Percentiles rank a stretch among this genome's conserved stretches.
Conservation (phyloP, 2,888 invertebrate genomes). For the Alloplasta piceator region DNA sequence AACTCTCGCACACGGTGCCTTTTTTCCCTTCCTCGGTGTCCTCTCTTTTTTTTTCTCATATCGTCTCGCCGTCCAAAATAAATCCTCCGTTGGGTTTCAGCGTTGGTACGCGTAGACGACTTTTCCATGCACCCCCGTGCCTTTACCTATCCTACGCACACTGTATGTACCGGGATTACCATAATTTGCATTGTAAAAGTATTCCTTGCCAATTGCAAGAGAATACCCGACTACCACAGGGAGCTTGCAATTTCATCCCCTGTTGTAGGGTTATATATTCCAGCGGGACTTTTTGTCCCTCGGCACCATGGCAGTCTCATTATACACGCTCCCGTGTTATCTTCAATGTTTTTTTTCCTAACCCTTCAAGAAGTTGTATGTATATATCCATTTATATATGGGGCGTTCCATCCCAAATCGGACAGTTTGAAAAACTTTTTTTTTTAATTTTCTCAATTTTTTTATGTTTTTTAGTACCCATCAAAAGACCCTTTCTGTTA, state of each 20-base stretch:
- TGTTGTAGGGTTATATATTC: constrained; percentile 42
- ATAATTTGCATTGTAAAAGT: constrained; percentile 82
- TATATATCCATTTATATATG: constrained; percentile 9
- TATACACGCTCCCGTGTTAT: constrained; percentile 40
- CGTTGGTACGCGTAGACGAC: constrained; percentile 34
- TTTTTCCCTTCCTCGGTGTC: constrained; percentile 18
- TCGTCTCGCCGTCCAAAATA: constrained; percentile 58
- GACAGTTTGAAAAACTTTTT: too few relatives aligned
- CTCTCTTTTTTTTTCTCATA: constrained; percentile 19
- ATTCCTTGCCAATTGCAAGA: constrained; percentile 80
- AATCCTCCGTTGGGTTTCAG: constrained; percentile 43
- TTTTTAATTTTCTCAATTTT: too few relatives aligned
- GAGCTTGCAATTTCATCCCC: constrained; percentile 76
- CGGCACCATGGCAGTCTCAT: constrained; percentile 46
- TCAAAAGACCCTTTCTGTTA: too few relatives aligned
- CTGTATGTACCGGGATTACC: constrained; percentile 76
- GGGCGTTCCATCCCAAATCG: too few relatives aligned
- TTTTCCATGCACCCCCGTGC: constrained; percentile 24
- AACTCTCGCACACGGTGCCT: not conserved
- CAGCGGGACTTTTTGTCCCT: constrained; percentile 43
- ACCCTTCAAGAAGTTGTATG: constrained; percentile 37
- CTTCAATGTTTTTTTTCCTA: not conserved
- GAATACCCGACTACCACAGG: constrained; percentile 34
- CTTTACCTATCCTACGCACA: constrained; percentile 44
- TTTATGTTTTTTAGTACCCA: too few relatives aligned